Conservation (phyloP, 2,113 vertebrate genomes). For the Saimiri boliviensis region DNA sequence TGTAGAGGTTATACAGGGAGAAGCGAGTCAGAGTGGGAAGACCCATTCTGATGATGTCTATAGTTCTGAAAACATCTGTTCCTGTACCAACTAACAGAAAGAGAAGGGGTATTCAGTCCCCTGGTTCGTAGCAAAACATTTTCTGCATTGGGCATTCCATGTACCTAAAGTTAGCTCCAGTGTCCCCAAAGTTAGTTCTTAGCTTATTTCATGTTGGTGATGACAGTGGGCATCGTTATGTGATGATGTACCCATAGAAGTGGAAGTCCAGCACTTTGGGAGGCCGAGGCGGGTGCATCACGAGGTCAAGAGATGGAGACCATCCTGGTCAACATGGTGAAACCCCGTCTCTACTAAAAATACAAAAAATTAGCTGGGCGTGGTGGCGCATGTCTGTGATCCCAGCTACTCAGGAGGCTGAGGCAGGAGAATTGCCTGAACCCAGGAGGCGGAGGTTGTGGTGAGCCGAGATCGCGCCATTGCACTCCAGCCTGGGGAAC, state of each 20-base stretch:
- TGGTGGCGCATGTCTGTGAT: too few species aligned
- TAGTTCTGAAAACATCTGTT: background rate
- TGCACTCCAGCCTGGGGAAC: too few species aligned
- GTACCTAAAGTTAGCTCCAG: background rate
- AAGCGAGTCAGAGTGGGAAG: background rate
- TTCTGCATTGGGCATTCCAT: background rate
- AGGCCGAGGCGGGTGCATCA: too few species aligned
- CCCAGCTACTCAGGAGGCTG: too few species aligned
- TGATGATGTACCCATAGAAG: background rate
- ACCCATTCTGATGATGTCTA: background rate
- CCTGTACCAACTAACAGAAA: background rate
- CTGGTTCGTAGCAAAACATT: background rate
- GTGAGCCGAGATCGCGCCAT: too few species aligned
- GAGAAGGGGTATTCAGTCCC: background rate
- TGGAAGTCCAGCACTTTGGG: too few species aligned
- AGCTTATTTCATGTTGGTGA: background rate
- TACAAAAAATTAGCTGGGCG: too few species aligned
- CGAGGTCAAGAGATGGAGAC: too few species aligned
- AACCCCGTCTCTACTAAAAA: too few species aligned
- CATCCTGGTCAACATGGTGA: too few species aligned
- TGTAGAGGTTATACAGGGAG: background rate
- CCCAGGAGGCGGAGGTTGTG: too few species aligned
- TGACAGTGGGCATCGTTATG: background rate
- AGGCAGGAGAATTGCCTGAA: too few species aligned
- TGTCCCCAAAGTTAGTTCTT: background rate